Conservation (phyloP, 2,888 invertebrate genomes). For the Aspidiotus destructor region DNA sequence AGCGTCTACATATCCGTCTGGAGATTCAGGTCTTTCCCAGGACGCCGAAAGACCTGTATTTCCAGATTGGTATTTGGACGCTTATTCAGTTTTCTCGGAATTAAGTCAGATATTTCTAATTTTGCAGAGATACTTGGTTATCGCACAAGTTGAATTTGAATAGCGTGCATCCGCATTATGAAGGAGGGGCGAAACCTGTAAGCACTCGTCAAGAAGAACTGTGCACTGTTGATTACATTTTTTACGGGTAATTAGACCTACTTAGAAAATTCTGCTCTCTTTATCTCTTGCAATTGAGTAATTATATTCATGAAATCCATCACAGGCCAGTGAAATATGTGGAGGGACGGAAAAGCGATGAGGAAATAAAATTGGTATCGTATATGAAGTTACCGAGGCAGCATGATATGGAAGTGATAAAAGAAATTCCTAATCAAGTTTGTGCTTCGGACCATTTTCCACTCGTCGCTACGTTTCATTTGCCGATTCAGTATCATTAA, state of each 20-base stretch:
- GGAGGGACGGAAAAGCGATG: background rate
- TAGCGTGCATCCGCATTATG: constrained; percentile 57
- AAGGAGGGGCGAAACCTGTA: constrained; percentile 49
- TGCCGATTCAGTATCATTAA: background rate
- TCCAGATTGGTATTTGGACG: too few species aligned
- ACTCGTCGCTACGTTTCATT: constrained; percentile 57
- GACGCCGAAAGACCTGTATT: too few species aligned
- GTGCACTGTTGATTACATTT: constrained; percentile 85
- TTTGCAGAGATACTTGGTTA: too few species aligned
- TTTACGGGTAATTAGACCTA: constrained; percentile 53
- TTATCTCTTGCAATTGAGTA: background rate
- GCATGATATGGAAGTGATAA: constrained; percentile 49
- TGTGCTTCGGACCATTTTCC: constrained; percentile 78
- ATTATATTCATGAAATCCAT: background rate
- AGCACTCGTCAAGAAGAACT: constrained; percentile 68
- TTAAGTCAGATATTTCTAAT: too few species aligned
- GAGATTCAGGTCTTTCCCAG: too few species aligned
- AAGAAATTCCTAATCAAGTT: constrained; percentile 60
- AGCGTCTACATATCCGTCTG: too few species aligned
- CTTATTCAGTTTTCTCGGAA: too few species aligned
- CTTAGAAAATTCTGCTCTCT: background rate
- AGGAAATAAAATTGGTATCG: constrained; percentile 48
- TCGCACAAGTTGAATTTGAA: constrained; percentile 55
- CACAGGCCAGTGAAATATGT: constrained; percentile 3
- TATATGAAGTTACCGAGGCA: constrained; percentile 58